Evolutionary conservation across 1,140 invertebrate species (phyloP).

Genomic region (Scaptomyza hsui): DNA sequence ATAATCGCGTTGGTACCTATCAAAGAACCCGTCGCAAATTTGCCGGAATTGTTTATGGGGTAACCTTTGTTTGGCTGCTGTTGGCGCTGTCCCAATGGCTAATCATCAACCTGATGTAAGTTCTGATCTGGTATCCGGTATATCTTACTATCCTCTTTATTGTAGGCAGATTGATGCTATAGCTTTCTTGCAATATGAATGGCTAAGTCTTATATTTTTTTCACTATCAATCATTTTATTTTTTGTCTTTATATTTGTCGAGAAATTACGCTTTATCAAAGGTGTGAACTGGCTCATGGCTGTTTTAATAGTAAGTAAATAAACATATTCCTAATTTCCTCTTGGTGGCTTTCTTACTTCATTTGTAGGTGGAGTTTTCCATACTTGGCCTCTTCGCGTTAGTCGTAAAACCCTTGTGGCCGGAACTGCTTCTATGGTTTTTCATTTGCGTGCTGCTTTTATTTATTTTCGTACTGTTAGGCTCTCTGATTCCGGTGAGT

Average conservation of each 20-base stretch:
- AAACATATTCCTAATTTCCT: neutral
- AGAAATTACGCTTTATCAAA: conserved; percentile 40
- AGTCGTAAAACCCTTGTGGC: conserved; percentile 13
- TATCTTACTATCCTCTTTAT: neutral
- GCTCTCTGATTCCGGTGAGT: conserved; percentile 58
- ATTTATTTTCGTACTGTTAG: conserved; percentile 52
- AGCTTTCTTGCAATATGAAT: conserved; percentile 11
- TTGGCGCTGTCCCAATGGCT: conserved; percentile 54
- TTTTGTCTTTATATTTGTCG: conserved; percentile 55
- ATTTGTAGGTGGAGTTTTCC: conserved; percentile 52
- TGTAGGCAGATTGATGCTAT: neutral
- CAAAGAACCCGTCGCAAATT: conserved; percentile 53
- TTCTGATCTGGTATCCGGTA: neutral
- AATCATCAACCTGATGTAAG: conserved; percentile 43
- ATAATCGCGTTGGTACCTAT: conserved; percentile 40
- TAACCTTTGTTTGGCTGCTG: conserved; percentile 50
- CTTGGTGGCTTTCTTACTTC: neutral
- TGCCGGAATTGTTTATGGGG: conserved; percentile 42
- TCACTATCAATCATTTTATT: conserved; percentile 31
- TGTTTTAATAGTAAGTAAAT: conserved; percentile 58
- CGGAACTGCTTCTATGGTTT: conserved; percentile 55
- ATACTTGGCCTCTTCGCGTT: conserved; percentile 56
- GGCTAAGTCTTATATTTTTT: conserved; percentile 54
- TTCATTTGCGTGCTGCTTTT: conserved; percentile 43
- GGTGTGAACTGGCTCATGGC: conserved; percentile 48